phyloP scores from a whole-genome alignment of 2,797 vertebrate genomes.

The Mormyrops attenuatus region DNA sequence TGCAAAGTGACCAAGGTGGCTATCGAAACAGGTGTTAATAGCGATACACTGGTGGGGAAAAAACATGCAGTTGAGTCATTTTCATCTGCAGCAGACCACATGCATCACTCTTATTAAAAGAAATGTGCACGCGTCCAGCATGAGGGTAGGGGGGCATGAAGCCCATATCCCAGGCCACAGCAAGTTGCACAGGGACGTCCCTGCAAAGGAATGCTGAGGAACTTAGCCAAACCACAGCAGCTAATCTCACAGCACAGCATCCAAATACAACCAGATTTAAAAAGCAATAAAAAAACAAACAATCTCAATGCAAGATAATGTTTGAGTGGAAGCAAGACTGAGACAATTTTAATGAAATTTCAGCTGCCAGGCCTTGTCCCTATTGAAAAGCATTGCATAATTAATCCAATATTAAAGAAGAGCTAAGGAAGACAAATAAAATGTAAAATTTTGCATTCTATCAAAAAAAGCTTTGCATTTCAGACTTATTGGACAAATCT shows the following conservation, averaged over 20 bases:
- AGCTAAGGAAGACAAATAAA: neutral
- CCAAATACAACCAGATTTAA: neutral
- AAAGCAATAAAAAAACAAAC: neutral
- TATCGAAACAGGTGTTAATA: neutral
- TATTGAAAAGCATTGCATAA: neutral
- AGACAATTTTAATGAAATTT: neutral
- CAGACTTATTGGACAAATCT: neutral
- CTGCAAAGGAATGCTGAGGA: neutral
- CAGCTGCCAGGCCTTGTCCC: neutral
- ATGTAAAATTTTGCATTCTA: neutral
- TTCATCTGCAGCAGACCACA: neutral
- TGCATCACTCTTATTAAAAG: neutral
- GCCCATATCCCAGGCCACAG: neutral
- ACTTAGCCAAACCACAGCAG: neutral
- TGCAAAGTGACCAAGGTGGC: neutral
- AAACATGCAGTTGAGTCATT: neutral
- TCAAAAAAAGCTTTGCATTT: neutral
- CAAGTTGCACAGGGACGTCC: neutral
- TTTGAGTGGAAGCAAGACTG: neutral
- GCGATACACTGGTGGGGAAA: neutral
- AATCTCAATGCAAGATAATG: neutral
- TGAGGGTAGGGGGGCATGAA: neutral
- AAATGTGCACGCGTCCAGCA: neutral
- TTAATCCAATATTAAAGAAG: neutral
- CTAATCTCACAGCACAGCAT: neutral